Base-by-base conservation (phyloP, 2,888 invertebrate species). In the Volucella zonaria region DNA sequence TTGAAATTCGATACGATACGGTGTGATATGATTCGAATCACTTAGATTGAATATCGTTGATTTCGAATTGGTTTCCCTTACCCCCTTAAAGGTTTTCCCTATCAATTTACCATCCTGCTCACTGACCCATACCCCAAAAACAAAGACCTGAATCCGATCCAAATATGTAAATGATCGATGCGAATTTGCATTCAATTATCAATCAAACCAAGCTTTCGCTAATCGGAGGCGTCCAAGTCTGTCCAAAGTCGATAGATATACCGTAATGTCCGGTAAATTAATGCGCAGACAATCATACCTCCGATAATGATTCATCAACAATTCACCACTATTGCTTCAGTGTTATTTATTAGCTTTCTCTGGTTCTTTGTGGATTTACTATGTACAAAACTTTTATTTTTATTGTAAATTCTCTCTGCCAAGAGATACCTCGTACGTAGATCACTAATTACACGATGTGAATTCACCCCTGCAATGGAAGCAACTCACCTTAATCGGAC, bases 311-410 rank as follows among this genome's bases (percentile, higher is more conserved):
- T 23, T 23, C 23, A 31, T 12, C 31, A 38, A 56, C 40, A 51
- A 64, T 64, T 64, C 42, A 64, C 49, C 56, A n/a, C 31, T 18
- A 40, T 51, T 51, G 40, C 52, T 52, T 42, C 18, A 54, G 52
- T 14, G 56, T 56, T 68, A 68, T 68, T 56, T 68, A 68, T 68
- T 38, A 68, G 68, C 68, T 68, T 68, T 68, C 68, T 38, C 68
- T 68, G 45, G 12, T 14, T n/a, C 45, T 54, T 42, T 54, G 0
- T n/a, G 45, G 14, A 54, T 14, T 45, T 15, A n/a, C n/a, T n/a
- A 45, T n/a, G 45, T n/a, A n/a, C n/a, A n/a, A n/a, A n/a, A n/a
- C 18, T 31, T 6, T 31, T 31, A 43, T 56, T 18, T 45, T 45
- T 42, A 23, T 11, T 66, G 10, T 42, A 18, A 42, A 66, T 23